These are phyloP conservation scores for Dolichotis patagonum DNA, from an alignment of 2,113 vertebrate species.

Conservation along the genomic window DNA sequence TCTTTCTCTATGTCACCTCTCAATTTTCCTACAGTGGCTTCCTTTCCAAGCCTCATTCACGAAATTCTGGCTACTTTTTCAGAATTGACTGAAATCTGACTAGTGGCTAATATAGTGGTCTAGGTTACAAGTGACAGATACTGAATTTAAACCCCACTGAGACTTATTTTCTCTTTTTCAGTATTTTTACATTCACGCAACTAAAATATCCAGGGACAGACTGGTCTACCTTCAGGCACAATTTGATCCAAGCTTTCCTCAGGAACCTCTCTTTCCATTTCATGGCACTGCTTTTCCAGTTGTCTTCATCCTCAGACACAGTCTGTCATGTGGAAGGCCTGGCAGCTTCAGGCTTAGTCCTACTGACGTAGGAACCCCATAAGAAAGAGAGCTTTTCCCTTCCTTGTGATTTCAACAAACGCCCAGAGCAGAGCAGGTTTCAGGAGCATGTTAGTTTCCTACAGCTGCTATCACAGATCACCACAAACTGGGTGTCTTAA, in stretches of 20 bases:
- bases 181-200: not conserved
- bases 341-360: not conserved
- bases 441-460: not conserved
- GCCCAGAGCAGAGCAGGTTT: not conserved
- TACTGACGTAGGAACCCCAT: not conserved
- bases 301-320: not conserved
- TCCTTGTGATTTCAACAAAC: not conserved
- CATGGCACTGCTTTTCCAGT: not conserved
- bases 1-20: not conserved
- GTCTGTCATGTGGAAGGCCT: not conserved
- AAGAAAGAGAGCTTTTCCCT: not conserved
- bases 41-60: not conserved
- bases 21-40: not conserved
- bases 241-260: not conserved
- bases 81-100: not conserved
- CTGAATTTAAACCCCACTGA: not conserved
- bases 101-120: not conserved
- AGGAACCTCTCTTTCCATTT: not conserved
- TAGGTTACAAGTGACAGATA: not conserved
- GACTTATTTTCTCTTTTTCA: not conserved
- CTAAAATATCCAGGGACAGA: not conserved
- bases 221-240: not conserved
- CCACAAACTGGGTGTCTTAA: not conserved
- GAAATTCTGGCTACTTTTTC: conserved; percentile 5
- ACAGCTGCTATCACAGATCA: not conserved